Conservation (phyloP, 2,797 vertebrate genomes). For the Poeciliopsis turneri region DNA sequence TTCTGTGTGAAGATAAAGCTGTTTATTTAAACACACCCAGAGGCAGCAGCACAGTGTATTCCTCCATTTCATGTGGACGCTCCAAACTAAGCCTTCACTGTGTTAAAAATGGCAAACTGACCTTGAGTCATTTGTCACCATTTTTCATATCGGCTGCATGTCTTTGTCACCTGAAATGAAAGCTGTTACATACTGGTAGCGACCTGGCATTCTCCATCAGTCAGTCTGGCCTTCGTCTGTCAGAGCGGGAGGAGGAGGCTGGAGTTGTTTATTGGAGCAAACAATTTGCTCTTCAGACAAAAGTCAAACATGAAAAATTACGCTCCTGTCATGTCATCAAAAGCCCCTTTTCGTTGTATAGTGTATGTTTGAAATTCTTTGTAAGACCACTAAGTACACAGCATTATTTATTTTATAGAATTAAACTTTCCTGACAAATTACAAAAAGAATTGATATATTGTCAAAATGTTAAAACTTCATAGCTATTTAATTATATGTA, state of each 20-base stretch:
- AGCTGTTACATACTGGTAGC: conserved; percentile 45
- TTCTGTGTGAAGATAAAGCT: neutral
- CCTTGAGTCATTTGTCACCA: conserved; percentile 68
- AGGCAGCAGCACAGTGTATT: conserved; percentile 18
- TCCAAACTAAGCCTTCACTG: conserved; percentile 24
- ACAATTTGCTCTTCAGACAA: conserved; percentile 38
- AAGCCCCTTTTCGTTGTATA: conserved; percentile 6
- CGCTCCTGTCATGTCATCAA: neutral
- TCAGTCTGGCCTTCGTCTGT: conserved; percentile 60
- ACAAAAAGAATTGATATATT: neutral
- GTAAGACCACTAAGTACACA: neutral
- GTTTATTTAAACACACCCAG: neutral
- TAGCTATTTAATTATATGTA: neutral
- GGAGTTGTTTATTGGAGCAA: conserved; percentile 34
- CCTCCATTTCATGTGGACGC: conserved; percentile 47
- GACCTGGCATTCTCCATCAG: conserved; percentile 46
- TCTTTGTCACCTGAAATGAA: conserved; percentile 49
- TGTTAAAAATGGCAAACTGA: conserved; percentile 64
- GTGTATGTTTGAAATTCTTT: neutral
- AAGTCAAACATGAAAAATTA: conserved; percentile 45
- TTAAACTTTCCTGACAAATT: neutral
- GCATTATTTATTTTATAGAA: neutral
- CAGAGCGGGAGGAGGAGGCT: conserved; percentile 21
- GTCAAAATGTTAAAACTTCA: neutral
- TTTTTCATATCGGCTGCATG: conserved; percentile 35